Evolutionary conservation across 1,140 invertebrate species (phyloP).

Genomic region (Argopecten irradians): DNA sequence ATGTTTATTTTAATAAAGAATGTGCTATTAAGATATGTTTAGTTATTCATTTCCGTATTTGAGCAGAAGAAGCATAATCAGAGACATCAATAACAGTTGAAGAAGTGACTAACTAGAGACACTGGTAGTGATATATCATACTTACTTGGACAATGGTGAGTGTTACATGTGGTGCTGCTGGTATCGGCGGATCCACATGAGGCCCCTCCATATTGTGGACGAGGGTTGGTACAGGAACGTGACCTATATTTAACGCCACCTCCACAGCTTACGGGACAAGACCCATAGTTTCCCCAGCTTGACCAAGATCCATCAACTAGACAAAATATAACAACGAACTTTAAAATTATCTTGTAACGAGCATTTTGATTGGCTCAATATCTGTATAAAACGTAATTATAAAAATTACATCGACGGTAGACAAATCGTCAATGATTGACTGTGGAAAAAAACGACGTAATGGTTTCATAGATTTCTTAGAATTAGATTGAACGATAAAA

Average conservation of each 20-base stretch:
- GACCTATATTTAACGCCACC: conserved; percentile 7
- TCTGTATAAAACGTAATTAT: neutral
- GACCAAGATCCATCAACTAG: conserved; percentile 64
- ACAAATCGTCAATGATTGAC: neutral
- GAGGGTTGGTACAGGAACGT: conserved; percentile 26
- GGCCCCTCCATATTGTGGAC: conserved; percentile 25
- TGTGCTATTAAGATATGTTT: too few species aligned
- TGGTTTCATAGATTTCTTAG: conserved; percentile 19
- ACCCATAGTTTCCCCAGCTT: neutral
- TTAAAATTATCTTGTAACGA: too few species aligned
- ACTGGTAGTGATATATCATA: too few species aligned
- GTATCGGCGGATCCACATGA: neutral
- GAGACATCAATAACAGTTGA: neutral
- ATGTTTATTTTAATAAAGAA: too few species aligned
- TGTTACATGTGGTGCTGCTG: conserved; percentile 13
- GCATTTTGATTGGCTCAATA: too few species aligned
- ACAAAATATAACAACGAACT: neutral
- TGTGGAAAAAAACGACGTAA: neutral
- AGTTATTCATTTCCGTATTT: too few species aligned
- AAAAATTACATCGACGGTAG: neutral
- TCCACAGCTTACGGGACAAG: conserved; percentile 37
- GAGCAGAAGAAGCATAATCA: neutral
- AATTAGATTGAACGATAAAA: neutral
- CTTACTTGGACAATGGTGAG: conserved; percentile 34
- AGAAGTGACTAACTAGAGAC: too few species aligned